phyloP scores from a whole-genome alignment of 2,797 vertebrate species.

The Anabacerthia variegaticeps region DNA sequence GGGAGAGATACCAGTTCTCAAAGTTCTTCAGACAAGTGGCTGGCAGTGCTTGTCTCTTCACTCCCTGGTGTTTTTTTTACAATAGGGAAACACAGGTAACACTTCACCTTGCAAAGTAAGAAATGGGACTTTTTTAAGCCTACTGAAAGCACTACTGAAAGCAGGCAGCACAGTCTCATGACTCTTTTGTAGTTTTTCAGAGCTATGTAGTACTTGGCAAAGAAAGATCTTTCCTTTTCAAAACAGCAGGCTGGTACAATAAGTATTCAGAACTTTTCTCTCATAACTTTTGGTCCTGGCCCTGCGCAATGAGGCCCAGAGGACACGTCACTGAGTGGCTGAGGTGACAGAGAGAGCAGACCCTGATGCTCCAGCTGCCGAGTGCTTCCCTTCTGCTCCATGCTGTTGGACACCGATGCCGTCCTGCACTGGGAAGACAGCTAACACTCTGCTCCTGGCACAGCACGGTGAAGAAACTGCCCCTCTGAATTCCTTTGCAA shows the following conservation, averaged over 20 bases:
- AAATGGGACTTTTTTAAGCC: neutral
- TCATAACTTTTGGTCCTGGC: neutral
- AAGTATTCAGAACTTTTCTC: neutral
- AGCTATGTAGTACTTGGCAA: neutral
- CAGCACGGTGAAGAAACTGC: neutral
- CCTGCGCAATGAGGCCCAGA: neutral
- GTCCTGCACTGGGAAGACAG: neutral
- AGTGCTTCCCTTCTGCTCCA: neutral
- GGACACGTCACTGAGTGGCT: rapidly evolving
- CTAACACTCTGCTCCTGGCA: neutral
- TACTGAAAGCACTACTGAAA: neutral
- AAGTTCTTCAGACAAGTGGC: neutral
- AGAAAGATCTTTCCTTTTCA: neutral
- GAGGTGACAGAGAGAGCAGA: neutral
- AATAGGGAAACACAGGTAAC: neutral
- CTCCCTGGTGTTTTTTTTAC: neutral
- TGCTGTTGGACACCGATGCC: neutral
- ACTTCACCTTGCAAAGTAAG: neutral
- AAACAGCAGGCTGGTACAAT: neutral
- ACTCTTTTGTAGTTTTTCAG: neutral
- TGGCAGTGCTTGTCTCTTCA: neutral
- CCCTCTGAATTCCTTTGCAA: neutral
- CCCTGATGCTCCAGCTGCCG: neutral
- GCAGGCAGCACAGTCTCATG: neutral
- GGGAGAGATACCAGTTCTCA: neutral